Conservation (phyloP, 37 sponge, comb jelly and placozoan genomes). For the Haliclona indistincta region DNA sequence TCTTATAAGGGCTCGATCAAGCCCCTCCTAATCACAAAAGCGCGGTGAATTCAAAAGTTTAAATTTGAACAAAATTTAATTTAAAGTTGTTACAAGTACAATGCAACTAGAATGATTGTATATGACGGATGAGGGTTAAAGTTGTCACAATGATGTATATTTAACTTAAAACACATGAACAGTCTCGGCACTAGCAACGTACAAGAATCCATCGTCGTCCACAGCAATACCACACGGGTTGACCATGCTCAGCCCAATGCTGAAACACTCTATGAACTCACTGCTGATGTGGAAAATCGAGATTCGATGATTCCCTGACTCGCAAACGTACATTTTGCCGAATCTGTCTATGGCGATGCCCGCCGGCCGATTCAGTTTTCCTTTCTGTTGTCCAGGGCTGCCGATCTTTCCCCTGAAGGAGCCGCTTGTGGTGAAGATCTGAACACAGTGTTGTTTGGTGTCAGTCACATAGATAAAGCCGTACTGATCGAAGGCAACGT, state of each 20-base stretch:
- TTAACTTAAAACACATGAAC: conserved; percentile 47
- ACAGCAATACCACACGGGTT: conserved; percentile 46
- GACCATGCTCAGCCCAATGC: conserved; percentile 58
- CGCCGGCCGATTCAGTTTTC: conserved; percentile 49
- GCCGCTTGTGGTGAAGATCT: conserved; percentile 29
- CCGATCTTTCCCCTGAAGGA: conserved; percentile 54
- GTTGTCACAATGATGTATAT: neutral
- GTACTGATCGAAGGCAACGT: conserved; percentile 52
- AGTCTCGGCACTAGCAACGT: conserved; percentile 35
- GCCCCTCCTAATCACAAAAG: no score
- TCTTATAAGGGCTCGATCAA: no score
- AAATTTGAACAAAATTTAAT: neutral
- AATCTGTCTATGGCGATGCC: conserved; percentile 56
- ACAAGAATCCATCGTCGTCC: conserved; percentile 60
- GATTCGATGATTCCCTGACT: conserved; percentile 55
- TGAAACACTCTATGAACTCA: conserved; percentile 68
- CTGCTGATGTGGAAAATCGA: conserved; percentile 57
- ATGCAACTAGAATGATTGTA: neutral
- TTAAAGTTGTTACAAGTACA: neutral
- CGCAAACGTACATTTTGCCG: conserved; percentile 56
- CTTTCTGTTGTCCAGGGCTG: conserved; percentile 50
- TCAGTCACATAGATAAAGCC: conserved; percentile 51
- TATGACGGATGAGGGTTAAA: neutral
- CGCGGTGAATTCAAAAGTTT: neutral
- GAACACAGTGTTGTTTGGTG: conserved; percentile 39